A percentile compares a stretch with the other conserved stretches of the same genome.
Conservation (phyloP, 2,888 invertebrate genomes). For the Eilema caniola region DNA sequence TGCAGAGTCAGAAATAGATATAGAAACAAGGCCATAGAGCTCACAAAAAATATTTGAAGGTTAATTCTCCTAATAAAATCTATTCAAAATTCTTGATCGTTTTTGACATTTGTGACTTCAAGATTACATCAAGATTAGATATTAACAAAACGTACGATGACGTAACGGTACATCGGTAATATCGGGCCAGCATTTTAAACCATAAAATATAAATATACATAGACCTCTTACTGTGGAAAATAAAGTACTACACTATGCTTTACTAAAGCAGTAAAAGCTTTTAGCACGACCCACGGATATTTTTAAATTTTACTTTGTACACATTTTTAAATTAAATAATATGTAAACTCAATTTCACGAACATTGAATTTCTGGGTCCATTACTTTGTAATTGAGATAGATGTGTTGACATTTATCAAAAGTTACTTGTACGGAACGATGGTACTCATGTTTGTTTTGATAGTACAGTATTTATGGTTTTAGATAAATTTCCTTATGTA, state of each 20-base stretch:
- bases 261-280: constrained; percentile 6
- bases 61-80: too few species aligned
- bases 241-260: neutral
- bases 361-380: constrained; percentile 19
- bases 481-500: neutral
- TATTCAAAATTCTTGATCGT: too few species aligned
- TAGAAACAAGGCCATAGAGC: too few species aligned
- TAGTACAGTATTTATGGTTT: constrained; percentile 1
- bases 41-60: too few species aligned
- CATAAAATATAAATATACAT: neutral
- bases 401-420: constrained; percentile 31
- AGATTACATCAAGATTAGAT: too few species aligned
- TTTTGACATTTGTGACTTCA: too few species aligned
- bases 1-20: too few species aligned
- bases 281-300: neutral
- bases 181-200: neutral
- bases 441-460: constrained; percentile 6
- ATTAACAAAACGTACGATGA: too few species aligned
- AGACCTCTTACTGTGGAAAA: neutral
- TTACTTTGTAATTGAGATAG: constrained; percentile 35
- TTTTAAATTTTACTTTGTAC: neutral
- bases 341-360: constrained; percentile 13
- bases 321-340: constrained; percentile 16
- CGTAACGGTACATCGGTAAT: neutral
- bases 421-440: constrained; percentile 5